Base-by-base conservation (phyloP, 2,888 invertebrate species). In the Itoplectis maculator region DNA sequence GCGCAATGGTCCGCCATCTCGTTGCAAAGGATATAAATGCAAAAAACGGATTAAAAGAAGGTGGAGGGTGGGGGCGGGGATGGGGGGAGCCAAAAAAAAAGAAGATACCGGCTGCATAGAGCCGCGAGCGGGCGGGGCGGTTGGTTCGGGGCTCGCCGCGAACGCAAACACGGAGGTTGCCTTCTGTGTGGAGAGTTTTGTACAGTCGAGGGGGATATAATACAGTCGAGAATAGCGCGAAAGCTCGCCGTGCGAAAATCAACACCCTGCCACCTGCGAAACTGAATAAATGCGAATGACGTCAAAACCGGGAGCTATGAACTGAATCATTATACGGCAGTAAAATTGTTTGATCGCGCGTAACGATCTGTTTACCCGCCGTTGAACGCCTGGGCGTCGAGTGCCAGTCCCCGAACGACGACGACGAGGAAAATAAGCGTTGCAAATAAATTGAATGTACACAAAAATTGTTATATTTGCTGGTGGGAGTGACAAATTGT, bases 41-140 rank as follows among this genome's bases (percentile, higher is more conserved):
- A 51, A 76, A 72, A 81, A 72, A 56, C 37, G 72, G 72, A 81
- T 81, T 76, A 70, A 70, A 59, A 59, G 40, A 61, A 69, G 29
- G 54, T 40, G 65, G 23, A 8, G 40, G 11, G 11, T 23, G 20
- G 56, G n/a, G 2, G 13, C 18, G 54, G 20, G 3, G n/a, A n/a
- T n/a, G n/a, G n/a, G n/a, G n/a, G n/a, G n/a, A n/a, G n/a, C n/a
- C n/a, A n/a, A 42, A 13, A 54, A 40, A 37, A 23, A 51, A 51
- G 20, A 20, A 51, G 37, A 15, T 0, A 13, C 23, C 20, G 1
- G 23, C 13, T 23, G 45, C 23, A 45, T 42, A 9, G 56, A 15
- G 23, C 45, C 45, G 70, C 40, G n/a, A 23, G 69, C 8, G 35
- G 20, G 15, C 8, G 47, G 42, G 23, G 23, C 20, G 9, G 45